phyloP scores from a whole-genome alignment of 2,888 invertebrate species.

The Agriopis marginaria region DNA sequence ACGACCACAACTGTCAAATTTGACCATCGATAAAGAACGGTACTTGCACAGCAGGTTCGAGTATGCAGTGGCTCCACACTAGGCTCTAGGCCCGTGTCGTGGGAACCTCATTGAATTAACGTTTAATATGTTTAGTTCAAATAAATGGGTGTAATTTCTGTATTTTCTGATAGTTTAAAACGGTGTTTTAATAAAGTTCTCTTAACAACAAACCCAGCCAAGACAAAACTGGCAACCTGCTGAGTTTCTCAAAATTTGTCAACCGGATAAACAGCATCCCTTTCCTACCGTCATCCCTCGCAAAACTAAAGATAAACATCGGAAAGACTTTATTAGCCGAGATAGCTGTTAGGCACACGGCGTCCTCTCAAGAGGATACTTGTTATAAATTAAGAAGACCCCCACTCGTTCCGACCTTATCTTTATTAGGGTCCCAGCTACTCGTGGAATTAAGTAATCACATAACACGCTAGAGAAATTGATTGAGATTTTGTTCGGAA shows the following conservation, averaged over 20 bases:
- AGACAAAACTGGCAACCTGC: slow-evolving; percentile 5
- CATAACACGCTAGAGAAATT: slow-evolving; percentile 67
- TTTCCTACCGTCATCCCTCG: slow-evolving; percentile 38
- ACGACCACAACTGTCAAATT: too few relatives aligned
- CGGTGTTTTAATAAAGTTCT: too few relatives aligned
- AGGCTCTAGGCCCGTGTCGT: too few relatives aligned
- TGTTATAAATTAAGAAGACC: slow-evolving; percentile 76
- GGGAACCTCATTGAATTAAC: too few relatives aligned
- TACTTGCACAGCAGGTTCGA: too few relatives aligned
- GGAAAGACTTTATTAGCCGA: slow-evolving; percentile 59
- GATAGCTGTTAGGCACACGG: slow-evolving; percentile 57
- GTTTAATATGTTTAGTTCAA: too few relatives aligned
- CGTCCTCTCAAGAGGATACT: slow-evolving; percentile 62
- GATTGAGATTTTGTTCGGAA: slow-evolving; percentile 48
- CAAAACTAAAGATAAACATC: slow-evolving; percentile 60
- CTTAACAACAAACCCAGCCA: neutral
- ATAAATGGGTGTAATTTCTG: too few relatives aligned
- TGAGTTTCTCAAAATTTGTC: slow-evolving; percentile 29
- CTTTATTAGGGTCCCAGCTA: slow-evolving; percentile 78
- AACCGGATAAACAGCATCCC: slow-evolving; percentile 25
- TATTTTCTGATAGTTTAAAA: too few relatives aligned
- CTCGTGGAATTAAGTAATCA: slow-evolving; percentile 80
- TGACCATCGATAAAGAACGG: too few relatives aligned
- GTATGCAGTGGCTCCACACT: too few relatives aligned
- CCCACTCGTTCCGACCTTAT: slow-evolving; percentile 75